Evolutionary conservation across 2,888 invertebrate genomes (phyloP).

Genomic region (Ectropis crepuscularia): DNA sequence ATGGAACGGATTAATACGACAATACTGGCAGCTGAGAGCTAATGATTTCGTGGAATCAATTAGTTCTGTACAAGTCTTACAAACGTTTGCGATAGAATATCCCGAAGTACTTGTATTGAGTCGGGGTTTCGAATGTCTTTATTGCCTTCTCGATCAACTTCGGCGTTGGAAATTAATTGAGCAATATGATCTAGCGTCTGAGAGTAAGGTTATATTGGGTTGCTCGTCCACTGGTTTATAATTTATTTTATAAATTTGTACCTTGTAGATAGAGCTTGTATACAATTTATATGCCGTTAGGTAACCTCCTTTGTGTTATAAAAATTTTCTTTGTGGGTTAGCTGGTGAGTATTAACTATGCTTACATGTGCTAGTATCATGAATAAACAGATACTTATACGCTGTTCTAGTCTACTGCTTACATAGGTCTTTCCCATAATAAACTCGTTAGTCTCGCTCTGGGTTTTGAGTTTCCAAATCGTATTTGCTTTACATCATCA

Average conservation of each 20-base stretch:
- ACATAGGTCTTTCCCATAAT: no score
- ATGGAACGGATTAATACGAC: constrained; percentile 51
- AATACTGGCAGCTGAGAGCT: constrained; percentile 42
- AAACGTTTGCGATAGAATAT: constrained; percentile 13
- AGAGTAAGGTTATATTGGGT: constrained; percentile 5
- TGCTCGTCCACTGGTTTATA: not conserved
- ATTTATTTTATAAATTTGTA: not conserved
- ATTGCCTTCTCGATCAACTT: constrained; percentile 21
- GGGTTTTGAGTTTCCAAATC: no score
- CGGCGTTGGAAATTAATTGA: constrained; percentile 19
- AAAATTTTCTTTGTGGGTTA: no score
- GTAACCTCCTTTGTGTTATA: no score
- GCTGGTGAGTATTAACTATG: no score
- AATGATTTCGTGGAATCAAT: constrained; percentile 44
- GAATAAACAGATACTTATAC: no score
- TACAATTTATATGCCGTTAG: no score
- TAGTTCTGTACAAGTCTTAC: constrained; percentile 23
- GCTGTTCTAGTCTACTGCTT: no score
- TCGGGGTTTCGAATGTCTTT: constrained; percentile 17
- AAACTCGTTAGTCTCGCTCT: no score
- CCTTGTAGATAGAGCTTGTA: not conserved
- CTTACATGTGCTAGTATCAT: no score
- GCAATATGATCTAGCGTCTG: constrained; percentile 16
- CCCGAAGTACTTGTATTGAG: constrained; percentile 16
- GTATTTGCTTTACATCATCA: no score